Evolutionary conservation across 2,113 vertebrate genomes (phyloP).

Genomic region (Plestiodon gilberti): DNA sequence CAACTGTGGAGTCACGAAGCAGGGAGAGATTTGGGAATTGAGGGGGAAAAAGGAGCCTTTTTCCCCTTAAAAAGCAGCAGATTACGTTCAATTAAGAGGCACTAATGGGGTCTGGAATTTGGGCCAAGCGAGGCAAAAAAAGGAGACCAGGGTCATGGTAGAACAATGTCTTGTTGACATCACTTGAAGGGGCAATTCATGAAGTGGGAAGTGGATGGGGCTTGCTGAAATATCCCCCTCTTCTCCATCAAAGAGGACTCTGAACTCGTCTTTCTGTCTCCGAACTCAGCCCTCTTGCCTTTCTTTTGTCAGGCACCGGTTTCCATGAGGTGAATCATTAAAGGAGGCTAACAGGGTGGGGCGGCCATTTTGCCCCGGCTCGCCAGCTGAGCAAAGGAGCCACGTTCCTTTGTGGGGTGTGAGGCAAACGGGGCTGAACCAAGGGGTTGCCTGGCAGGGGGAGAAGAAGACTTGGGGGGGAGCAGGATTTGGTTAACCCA

Average conservation of each 20-base stretch:
- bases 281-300: neutral
- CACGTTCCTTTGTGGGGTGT: neutral
- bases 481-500: conserved; percentile 54
- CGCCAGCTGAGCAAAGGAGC: neutral
- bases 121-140: conserved; percentile 69
- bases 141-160: conserved; percentile 72
- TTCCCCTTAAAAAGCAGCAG: conserved; percentile 60
- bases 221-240: neutral
- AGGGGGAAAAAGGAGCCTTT: conserved; percentile 40
- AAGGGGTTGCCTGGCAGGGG: too few species aligned
- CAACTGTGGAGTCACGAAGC: neutral
- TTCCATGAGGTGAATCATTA: rapidly evolving
- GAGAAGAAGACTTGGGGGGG: neutral
- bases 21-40: conserved; percentile 64
- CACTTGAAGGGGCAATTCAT: conserved; percentile 66
- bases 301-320: conserved; percentile 1
- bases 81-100: conserved; percentile 81
- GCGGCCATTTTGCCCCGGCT: conserved; percentile 8
- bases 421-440: neutral
- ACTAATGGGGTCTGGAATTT: conserved; percentile 76
- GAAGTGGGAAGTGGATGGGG: neutral
- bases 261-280: conserved; percentile 28
- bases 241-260: conserved; percentile 11
- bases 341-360: neutral
- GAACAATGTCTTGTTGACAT: conserved; percentile 74